Base-by-base conservation (phyloP, 2,113 vertebrate genomes). In the Hassar affinis region DNA sequence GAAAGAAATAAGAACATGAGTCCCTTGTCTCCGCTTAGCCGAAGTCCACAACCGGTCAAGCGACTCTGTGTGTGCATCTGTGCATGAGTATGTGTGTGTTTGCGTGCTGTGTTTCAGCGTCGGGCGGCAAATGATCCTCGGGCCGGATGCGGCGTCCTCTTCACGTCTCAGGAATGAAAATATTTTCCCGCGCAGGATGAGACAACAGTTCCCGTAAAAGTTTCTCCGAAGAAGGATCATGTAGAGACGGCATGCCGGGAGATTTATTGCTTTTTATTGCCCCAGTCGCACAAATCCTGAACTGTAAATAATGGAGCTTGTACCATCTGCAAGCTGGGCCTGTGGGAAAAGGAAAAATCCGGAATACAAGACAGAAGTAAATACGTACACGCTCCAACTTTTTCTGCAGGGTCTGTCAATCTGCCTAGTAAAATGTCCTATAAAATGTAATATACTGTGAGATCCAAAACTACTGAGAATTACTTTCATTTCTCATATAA, bases 211-310 rank as follows among this genome's bases (percentile, higher is more conserved):
- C 77, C 85, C 75, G 68, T 66, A 77, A 54, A 84, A 83, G 51
- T 78, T 79, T 71, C 33, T 11, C 45, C 27, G 76, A 18, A 11
- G 18, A 69, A 64, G 84, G 57, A 54, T 80, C 86, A 71, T 54
- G 77, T 69, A 77, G 45, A 79, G 86, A 80, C 35, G 74, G 84
- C 84, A 83, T 35, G 80, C 80, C 27, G 86, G 38, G 84, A 87
- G 86, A 87, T 83, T 87, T 87, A 85, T 87, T 85, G 81, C 84
- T 78, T 87, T 87, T 87, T 85, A 83, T 77, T 87, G 80, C 86
- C 84, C 86, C 80, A 71, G 59, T 84, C 80, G 35, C 49, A 83
- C 72, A 66, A 83, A 83, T 83, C 84, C 86, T 85, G 86, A 87
- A 87, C 86, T 87, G 83, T 85, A 87, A 87, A 87, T 87, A 83